A percentile compares a stretch with the other conserved stretches of the same genome.
phyloP scores from a whole-genome alignment of 2,888 invertebrate species.

The Petrolisthes manimaculis region DNA sequence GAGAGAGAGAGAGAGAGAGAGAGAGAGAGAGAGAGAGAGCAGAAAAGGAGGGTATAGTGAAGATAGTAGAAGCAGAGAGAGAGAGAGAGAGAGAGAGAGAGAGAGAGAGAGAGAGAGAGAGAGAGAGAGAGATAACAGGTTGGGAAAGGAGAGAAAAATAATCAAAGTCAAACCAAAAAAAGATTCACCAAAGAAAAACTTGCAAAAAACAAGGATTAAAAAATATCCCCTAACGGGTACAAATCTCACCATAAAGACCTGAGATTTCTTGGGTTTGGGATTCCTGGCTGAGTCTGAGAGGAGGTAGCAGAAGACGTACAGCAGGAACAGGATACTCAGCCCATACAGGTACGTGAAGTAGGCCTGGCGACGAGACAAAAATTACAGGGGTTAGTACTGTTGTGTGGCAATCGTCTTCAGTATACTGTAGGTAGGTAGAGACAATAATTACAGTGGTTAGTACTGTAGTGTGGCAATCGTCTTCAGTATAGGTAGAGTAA shows the following conservation, averaged over 20 bases:
- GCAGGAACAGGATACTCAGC: conserved; percentile 90
- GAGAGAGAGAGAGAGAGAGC: no score
- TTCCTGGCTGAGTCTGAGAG: conserved; percentile 80
- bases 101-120: not conserved
- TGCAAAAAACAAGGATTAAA: conserved; percentile 6
- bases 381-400: not conserved
- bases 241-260: conserved; percentile 65
- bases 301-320: conserved; percentile 94
- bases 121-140: not conserved
- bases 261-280: conserved; percentile 55
- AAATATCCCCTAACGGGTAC: conserved; percentile 18
- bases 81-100: conserved; percentile 5
- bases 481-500: no score
- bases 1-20: no score
- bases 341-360: conserved; percentile 95
- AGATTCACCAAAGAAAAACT: not conserved
- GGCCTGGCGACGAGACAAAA: conserved; percentile 75
- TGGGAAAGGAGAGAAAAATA: no score
- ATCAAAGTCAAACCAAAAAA: conserved; percentile 14
- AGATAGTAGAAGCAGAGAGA: no score
- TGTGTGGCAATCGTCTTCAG: not conserved
- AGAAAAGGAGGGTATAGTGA: no score
- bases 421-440: not conserved
- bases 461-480: no score
- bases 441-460: no score